Percentiles rank a stretch among this genome's conserved stretches.
Evolutionary conservation across 1,140 invertebrate genomes (phyloP).

Genomic region (Araneus ventricosus): DNA sequence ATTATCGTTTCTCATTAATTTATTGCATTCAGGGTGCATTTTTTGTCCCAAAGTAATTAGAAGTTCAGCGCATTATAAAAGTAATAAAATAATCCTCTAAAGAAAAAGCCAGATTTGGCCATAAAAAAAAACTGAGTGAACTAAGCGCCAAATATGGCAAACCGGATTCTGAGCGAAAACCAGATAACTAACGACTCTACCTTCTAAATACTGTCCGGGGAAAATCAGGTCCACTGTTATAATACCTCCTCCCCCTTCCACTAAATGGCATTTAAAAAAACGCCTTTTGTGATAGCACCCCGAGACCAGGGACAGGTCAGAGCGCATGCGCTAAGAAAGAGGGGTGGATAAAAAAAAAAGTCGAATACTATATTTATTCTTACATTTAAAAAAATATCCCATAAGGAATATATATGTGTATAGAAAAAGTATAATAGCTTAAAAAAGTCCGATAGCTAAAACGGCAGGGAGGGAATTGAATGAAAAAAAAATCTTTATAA

Average conservation of each 20-base stretch:
- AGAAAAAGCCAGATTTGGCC: neutral
- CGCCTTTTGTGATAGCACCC: conserved; percentile 37
- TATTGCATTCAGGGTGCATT: too few relatives aligned
- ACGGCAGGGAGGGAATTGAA: conserved; percentile 7
- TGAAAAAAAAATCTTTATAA: conserved; percentile 65
- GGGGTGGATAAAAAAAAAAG: conserved; percentile 33
- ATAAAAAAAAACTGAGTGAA: neutral
- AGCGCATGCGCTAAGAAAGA: conserved; percentile 63
- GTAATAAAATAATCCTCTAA: neutral
- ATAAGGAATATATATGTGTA: conserved; percentile 57
- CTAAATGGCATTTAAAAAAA: conserved; percentile 68
- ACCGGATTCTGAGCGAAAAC: neutral
- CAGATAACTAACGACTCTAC: conserved; percentile 71
- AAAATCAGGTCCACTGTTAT: conserved; percentile 51
- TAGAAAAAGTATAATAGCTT: conserved; percentile 59
- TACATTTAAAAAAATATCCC: conserved; percentile 69
- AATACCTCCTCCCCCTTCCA: neutral
- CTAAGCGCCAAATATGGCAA: conserved; percentile 29
- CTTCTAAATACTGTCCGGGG: conserved; percentile 67
- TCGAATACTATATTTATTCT: conserved; percentile 72
- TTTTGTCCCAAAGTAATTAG: too few relatives aligned
- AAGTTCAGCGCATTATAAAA: too few relatives aligned
- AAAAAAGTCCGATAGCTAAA: conserved; percentile 71
- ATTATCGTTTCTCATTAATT: too few relatives aligned
- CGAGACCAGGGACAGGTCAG: conserved; percentile 65